Percentiles rank a stretch among this genome's conserved stretches.
These are phyloP conservation scores for Ariolimax columbianus DNA, from an alignment of 2,888 invertebrate species.

Conservation along the genomic window DNA sequence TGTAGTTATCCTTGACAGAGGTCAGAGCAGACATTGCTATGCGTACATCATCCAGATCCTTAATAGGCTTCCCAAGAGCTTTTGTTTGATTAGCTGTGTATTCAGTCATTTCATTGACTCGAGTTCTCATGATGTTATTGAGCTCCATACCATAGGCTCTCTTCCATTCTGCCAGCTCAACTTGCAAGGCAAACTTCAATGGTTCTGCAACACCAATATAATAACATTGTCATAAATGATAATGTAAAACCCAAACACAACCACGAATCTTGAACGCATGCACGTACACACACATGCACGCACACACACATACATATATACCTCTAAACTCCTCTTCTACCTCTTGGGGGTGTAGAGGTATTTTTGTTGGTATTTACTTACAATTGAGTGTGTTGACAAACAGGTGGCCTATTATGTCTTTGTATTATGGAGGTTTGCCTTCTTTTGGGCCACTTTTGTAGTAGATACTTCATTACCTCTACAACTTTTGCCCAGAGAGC, in stretches of 20 bases:
- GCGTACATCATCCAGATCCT: conserved; percentile 95
- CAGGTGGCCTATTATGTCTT: too few relatives aligned
- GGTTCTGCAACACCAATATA: conserved; percentile 25
- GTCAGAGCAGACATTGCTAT: conserved; percentile 95
- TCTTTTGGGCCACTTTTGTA: too few relatives aligned
- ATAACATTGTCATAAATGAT: conserved; percentile 2
- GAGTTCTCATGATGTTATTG: conserved; percentile 56
- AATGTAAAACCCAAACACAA: background rate
- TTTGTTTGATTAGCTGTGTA: conserved; percentile 89
- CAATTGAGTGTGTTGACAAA: too few relatives aligned
- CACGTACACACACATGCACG: too few relatives aligned
- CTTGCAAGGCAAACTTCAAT: conserved; percentile 43
- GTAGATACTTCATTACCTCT: too few relatives aligned
- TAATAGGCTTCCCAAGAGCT: conserved; percentile 90
- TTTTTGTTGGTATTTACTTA: too few relatives aligned
- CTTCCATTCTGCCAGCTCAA: conserved; percentile 50
- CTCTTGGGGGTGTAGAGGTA: too few relatives aligned
- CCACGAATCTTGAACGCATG: too few relatives aligned
- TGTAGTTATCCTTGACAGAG: conserved; percentile 95
- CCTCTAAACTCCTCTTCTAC: too few relatives aligned
- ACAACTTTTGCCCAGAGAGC: too few relatives aligned
- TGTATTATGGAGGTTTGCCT: too few relatives aligned
- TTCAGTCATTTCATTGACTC: conserved; percentile 83
- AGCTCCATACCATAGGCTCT: conserved; percentile 44
- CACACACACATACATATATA: too few relatives aligned